Conservation (phyloP, 2,113 vertebrate species). For the Paralichthys olivaceus region DNA sequence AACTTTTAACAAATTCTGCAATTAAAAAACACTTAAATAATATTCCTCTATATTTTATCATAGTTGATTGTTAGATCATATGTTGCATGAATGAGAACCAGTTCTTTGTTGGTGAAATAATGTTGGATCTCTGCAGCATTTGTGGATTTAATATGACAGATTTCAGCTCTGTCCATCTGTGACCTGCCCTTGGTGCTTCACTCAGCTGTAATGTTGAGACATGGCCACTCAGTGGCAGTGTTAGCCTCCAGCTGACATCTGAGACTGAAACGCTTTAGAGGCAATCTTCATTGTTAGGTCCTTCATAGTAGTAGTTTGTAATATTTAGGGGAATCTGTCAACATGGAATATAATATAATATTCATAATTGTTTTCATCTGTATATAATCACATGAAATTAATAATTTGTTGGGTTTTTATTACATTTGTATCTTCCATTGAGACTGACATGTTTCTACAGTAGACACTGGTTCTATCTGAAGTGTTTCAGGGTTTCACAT, state of each 20-base stretch:
- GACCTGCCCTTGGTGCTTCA: no score
- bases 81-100: neutral
- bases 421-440: neutral
- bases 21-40: neutral
- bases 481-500: no score
- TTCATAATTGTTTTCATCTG: neutral
- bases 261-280: neutral
- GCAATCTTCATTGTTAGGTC: neutral
- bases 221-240: conserved; percentile 40
- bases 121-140: neutral
- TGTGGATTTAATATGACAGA: conserved; percentile 3
- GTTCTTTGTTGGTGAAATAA: neutral
- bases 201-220: conserved; percentile 22
- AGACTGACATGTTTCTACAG: neutral
- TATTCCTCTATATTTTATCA: neutral
- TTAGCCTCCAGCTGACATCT: neutral
- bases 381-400: neutral
- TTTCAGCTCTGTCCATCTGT: neutral
- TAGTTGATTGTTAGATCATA: neutral
- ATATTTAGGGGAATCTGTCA: neutral
- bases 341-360: neutral
- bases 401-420: neutral
- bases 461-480: neutral
- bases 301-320: neutral
- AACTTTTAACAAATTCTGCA: no score